Percentiles rank a stretch among this genome's conserved stretches.
Evolutionary conservation across 2,888 invertebrate species (phyloP).

Genomic region (Agonopterix heracliana): DNA sequence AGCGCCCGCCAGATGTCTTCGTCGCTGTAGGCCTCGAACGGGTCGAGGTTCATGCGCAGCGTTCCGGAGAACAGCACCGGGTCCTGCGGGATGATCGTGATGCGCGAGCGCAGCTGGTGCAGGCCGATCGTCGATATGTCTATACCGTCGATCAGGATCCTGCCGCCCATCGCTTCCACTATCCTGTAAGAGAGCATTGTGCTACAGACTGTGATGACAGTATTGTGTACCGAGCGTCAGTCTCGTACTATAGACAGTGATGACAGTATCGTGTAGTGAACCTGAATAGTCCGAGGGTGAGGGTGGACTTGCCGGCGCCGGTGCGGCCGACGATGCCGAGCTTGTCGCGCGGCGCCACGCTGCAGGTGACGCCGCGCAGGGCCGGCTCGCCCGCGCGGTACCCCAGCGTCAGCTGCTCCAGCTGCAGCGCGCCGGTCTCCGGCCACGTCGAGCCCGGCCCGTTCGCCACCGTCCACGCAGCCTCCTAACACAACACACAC

Average conservation of each 20-base stretch:
- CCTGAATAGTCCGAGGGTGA: constrained; percentile 90
- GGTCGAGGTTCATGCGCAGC: constrained; percentile 94
- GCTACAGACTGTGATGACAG: too few species aligned
- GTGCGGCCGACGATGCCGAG: constrained; percentile 93
- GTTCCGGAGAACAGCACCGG: constrained; percentile 96
- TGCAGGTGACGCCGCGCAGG: constrained; percentile 85
- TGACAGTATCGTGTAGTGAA: constrained; percentile 20
- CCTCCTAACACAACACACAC: constrained; percentile 74
- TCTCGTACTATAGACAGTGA: too few species aligned
- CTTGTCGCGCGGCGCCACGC: constrained; percentile 89
- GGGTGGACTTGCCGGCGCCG: constrained; percentile 94
- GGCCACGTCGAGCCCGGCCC: constrained; percentile 88
- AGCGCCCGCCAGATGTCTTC: constrained; percentile 91
- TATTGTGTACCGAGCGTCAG: too few species aligned
- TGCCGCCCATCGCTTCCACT: constrained; percentile 88
- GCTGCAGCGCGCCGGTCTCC: constrained; percentile 84
- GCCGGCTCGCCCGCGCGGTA: constrained; percentile 94
- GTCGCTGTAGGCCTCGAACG: constrained; percentile 86
- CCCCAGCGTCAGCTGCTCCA: constrained; percentile 88
- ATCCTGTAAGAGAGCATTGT: constrained; percentile 72
- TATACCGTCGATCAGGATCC: constrained; percentile 88
- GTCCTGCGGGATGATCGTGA: constrained; percentile 95
- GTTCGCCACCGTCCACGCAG: constrained; percentile 82
- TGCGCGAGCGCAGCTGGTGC: constrained; percentile 87
- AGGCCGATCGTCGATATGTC: constrained; percentile 89